Evolutionary conservation across 2,888 invertebrate species (phyloP).

Genomic region (Agriopis aurantiaria): DNA sequence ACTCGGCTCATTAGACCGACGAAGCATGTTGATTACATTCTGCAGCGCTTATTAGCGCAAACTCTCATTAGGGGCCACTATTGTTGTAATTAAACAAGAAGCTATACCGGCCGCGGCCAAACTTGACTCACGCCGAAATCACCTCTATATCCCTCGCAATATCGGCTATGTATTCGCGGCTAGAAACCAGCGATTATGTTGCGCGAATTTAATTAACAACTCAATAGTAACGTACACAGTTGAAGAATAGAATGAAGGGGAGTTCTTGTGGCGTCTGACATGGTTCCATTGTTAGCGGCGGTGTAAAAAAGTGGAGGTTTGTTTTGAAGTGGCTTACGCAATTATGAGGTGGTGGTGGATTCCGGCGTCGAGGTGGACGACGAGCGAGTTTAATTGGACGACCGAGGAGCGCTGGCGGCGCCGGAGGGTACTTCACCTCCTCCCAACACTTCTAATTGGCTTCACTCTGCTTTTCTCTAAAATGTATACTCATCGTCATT

Average conservation of each 20-base stretch:
- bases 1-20: constrained; percentile 85
- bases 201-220: constrained; percentile 84
- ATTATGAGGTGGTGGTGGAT: constrained; percentile 71
- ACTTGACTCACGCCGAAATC: constrained; percentile 58
- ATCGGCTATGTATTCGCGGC: constrained; percentile 49
- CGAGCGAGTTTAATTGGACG: constrained; percentile 81
- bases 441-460: constrained; percentile 82
- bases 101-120: constrained; percentile 67
- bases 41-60: constrained; percentile 86
- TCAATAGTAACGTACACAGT: constrained; percentile 74
- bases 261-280: constrained; percentile 80
- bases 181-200: constrained; percentile 62
- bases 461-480: constrained; percentile 73
- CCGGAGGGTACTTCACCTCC: constrained; percentile 51
- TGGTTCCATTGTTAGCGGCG: constrained; percentile 80
- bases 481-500: constrained; percentile 72
- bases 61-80: constrained; percentile 86
- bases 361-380: constrained; percentile 52
- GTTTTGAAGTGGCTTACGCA: constrained; percentile 83
- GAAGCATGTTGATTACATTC: constrained; percentile 86
- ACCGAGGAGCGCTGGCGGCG: constrained; percentile 58
- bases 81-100: constrained; percentile 86
- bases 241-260: constrained; percentile 71
- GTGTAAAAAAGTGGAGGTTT: constrained; percentile 78
- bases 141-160: constrained; percentile 59